Evolutionary conservation across 1,140 invertebrate species (phyloP).

Genomic region (Cydia strobilella): DNA sequence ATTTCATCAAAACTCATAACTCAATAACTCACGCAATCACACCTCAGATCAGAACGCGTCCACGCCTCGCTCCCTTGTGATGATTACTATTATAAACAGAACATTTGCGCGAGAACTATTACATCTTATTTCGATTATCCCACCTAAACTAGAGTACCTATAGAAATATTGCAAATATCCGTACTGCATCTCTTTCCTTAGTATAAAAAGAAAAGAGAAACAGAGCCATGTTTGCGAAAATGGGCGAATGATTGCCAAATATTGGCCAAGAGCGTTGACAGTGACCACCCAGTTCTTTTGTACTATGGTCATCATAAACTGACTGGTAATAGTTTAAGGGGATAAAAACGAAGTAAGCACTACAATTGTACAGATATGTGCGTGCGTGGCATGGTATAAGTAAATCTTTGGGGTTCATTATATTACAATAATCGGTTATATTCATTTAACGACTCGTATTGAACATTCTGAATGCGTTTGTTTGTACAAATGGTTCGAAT

Average conservation of each 20-base stretch:
- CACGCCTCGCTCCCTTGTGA: conserved; percentile 33
- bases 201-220: too few relatives aligned
- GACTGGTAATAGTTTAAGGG: background rate
- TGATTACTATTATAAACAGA: conserved; percentile 2
- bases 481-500: conserved; percentile 31
- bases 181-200: too few relatives aligned
- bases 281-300: background rate
- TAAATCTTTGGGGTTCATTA: background rate
- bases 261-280: background rate
- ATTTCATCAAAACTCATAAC: conserved; percentile 44
- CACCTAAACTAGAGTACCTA: background rate
- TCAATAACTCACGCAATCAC: conserved; percentile 38
- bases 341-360: background rate
- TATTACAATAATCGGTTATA: background rate
- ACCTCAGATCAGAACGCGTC: conserved; percentile 43
- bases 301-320: conserved; percentile 5
- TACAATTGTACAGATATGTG: conserved; percentile 26
- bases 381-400: conserved; percentile 1
- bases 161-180: too few relatives aligned
- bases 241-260: background rate
- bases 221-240: too few relatives aligned
- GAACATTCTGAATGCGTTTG: conserved; percentile 25
- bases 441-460: conserved; percentile 22
- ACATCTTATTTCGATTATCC: background rate
- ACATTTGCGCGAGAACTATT: conserved; percentile 1